These are phyloP conservation scores for Drosophila lacicola DNA, from an alignment of 2,888 invertebrate genomes.

Conservation along the genomic window DNA sequence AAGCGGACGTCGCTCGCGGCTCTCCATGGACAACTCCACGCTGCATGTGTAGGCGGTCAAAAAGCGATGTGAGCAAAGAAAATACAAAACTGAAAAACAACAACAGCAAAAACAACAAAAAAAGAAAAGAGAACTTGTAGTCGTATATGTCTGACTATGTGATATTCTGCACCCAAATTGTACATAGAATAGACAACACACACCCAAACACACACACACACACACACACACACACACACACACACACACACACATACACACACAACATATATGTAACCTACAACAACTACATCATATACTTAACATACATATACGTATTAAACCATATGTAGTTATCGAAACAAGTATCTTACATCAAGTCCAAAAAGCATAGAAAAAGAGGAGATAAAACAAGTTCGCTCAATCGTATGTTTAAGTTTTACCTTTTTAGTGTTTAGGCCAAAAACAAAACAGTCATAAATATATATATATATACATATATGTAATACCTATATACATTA, in stretches of 20 bases:
- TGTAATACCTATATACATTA: slow-evolving; percentile 43
- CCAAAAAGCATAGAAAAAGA: slow-evolving; percentile 22
- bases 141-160: slow-evolving; percentile 78
- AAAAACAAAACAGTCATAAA: slow-evolving; percentile 48
- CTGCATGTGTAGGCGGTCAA: slow-evolving; percentile 57
- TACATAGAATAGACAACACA: slow-evolving; percentile 54
- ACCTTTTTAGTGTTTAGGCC: slow-evolving; percentile 49
- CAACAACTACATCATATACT: slow-evolving; percentile 23
- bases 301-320: slow-evolving; percentile 25
- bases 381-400: slow-evolving; percentile 50
- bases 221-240: slow-evolving; percentile 21
- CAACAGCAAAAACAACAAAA: slow-evolving; percentile 10
- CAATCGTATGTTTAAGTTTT: slow-evolving; percentile 69
- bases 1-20: slow-evolving; percentile 56
- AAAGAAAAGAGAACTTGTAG: slow-evolving; percentile 63
- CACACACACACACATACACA: slow-evolving; percentile 7
- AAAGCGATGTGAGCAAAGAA: slow-evolving; percentile 2
- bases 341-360: slow-evolving; percentile 54
- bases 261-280: slow-evolving; percentile 21
- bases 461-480: slow-evolving; percentile 27
- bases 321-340: slow-evolving; percentile 27
- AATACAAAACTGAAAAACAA: slow-evolving; percentile 1
- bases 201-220: slow-evolving; percentile 16
- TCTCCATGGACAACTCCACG: slow-evolving; percentile 60
- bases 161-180: slow-evolving; percentile 75